Evolutionary conservation across 2,888 invertebrate species (phyloP).

Genomic region (Allolobophora icterica): DNA sequence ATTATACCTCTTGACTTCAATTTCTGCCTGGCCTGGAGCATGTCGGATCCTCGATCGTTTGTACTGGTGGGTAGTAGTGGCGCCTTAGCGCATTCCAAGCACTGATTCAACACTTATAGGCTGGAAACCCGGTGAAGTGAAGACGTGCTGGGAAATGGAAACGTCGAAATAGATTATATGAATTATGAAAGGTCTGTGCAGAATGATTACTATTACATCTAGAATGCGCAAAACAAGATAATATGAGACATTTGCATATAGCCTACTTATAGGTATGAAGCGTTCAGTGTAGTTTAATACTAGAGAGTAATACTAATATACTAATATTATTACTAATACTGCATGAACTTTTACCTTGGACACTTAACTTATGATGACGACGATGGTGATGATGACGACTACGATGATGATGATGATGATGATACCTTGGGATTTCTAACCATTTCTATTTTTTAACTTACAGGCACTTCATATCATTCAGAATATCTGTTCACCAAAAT

Average conservation of each 20-base stretch:
- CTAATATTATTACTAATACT: neutral
- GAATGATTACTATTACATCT: neutral
- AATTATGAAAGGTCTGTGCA: neutral
- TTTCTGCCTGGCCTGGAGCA: neutral
- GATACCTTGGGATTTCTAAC: neutral
- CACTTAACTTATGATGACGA: no score
- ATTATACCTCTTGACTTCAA: neutral
- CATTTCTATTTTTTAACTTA: no score
- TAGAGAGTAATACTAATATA: neutral
- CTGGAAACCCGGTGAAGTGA: neutral
- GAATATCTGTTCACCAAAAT: no score
- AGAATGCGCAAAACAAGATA: no score
- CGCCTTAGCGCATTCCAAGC: neutral
- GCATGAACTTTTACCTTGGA: neutral
- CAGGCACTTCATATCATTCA: no score
- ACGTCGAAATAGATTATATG: neutral
- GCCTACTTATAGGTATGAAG: neutral
- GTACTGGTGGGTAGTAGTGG: neutral
- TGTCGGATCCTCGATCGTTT: neutral
- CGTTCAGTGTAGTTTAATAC: slow-evolving; percentile 14
- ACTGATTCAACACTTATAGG: neutral
- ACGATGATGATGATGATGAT: neutral
- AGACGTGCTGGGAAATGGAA: neutral
- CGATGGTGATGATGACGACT: neutral
- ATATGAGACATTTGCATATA: neutral